Percentiles rank a stretch among this genome's conserved stretches.
phyloP scores from a whole-genome alignment of 2,888 invertebrate genomes.

The Aricia artaxerxes region DNA sequence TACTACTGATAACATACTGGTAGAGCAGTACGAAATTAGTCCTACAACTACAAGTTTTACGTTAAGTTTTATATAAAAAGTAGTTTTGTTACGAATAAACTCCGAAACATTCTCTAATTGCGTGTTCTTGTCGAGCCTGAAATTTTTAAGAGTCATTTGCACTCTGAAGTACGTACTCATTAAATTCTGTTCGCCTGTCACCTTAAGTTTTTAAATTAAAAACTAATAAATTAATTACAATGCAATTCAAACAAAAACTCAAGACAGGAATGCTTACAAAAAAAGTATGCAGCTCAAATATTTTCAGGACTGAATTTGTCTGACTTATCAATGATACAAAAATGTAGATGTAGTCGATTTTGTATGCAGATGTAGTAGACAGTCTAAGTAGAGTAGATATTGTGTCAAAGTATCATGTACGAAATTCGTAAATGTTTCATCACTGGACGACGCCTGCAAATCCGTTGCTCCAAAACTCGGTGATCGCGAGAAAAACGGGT shows the following conservation, averaged over 20 bases:
- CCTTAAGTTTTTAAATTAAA: background rate
- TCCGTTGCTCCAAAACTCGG: too few species aligned
- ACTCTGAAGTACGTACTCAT: background rate
- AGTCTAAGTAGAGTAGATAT: too few species aligned
- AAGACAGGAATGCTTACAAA: background rate
- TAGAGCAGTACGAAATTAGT: background rate
- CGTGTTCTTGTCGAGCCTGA: background rate
- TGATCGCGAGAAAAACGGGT: too few species aligned
- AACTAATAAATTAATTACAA: constrained; percentile 5
- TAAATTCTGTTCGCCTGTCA: background rate
- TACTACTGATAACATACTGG: background rate
- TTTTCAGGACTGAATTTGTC: background rate
- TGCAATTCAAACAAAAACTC: background rate
- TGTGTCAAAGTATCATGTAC: too few species aligned
- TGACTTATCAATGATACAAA: too few species aligned
- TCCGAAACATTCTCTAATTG: constrained; percentile 8
- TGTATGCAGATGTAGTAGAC: too few species aligned
- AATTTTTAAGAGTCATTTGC: constrained; percentile 1
- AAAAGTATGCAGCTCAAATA: background rate
- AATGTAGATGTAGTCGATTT: too few species aligned
- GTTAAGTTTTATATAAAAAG: background rate
- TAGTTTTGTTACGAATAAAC: background rate
- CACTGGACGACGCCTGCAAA: too few species aligned
- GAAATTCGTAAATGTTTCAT: too few species aligned
- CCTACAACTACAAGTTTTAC: background rate